These are phyloP conservation scores for Diabrotica virgifera DNA, from an alignment of 1,140 invertebrate species.

Conservation along the genomic window DNA sequence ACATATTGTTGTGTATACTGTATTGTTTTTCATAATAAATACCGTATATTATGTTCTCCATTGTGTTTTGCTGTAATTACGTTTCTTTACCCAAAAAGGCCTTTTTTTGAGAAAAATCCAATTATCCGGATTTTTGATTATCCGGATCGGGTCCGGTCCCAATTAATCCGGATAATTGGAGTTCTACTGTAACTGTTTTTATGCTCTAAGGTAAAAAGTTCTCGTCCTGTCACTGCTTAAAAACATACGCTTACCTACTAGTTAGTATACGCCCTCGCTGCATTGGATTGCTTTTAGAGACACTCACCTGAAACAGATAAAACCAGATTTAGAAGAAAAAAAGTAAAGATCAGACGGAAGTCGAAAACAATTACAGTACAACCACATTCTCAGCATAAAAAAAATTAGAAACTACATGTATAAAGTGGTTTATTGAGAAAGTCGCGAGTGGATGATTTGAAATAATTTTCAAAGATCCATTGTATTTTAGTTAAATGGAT, in stretches of 20 bases:
- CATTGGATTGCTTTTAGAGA: slow-evolving; percentile 13
- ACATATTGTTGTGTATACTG: too few relatives aligned
- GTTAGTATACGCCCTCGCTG: slow-evolving; percentile 14
- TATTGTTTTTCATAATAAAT: too few relatives aligned
- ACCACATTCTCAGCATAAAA: not conserved
- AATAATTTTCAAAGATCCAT: too few relatives aligned
- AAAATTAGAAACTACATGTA: not conserved
- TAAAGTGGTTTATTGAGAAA: not conserved
- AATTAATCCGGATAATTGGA: too few relatives aligned
- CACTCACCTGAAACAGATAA: slow-evolving; percentile 33
- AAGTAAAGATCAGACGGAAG: not conserved
- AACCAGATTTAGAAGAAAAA: slow-evolving; percentile 2
- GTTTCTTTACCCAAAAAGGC: too few relatives aligned
- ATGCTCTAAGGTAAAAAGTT: not conserved
- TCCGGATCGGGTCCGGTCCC: too few relatives aligned
- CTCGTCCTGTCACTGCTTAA: not conserved
- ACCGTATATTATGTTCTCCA: too few relatives aligned
- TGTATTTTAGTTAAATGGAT: too few relatives aligned
- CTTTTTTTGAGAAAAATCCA: too few relatives aligned
- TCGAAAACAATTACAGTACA: not conserved
- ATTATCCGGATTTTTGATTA: too few relatives aligned
- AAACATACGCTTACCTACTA: slow-evolving; percentile 16
- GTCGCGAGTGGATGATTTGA: not conserved
- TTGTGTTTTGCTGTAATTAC: too few relatives aligned
- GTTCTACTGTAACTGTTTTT: too few relatives aligned